Evolutionary conservation across 1,140 invertebrate species (phyloP), one percentile per base, ranked within the genome.

Genomic region (Parasteatoda tepidariorum): DNA sequence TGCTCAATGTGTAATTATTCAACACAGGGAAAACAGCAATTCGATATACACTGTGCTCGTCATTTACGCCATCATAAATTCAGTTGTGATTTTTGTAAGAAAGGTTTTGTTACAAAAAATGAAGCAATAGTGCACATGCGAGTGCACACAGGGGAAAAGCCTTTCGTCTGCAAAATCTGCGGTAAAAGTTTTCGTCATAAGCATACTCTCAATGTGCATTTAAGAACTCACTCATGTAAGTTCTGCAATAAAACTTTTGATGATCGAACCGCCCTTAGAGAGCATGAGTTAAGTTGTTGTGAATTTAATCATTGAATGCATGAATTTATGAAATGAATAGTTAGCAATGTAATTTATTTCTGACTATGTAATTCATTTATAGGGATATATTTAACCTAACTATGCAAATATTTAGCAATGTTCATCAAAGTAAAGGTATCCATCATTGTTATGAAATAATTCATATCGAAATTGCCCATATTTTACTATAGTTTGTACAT

Each of bases 21-120:
- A 13, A 82, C 78, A 15, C 78, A 70, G 33, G 78, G 78, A 7
- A 82, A 82, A 33, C 78, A 82, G 33, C 78, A 82, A 24, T 82
- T 82, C 48, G 78, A 82, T 26, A 82, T 82, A 7, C 78, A 82
- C 22, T 70, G 67, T 62, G 78, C 78, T 30, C 62, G 76, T 18
- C 78, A 82, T 61, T 30, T 82, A 11, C 66, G 78, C 4, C 78
- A 82, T 5, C 78, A 82, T 31, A 82, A 82, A 24, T 82, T 48
- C 13, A 70, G 66, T 30, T 82, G 78, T 30, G 78, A 82, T 33
- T 82, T 48, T 24, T 82, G 78, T 24, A 70, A 71, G 28, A 82
- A 82, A 48, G 78, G 78, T 26, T 82, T 82, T 62, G 78, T 82
- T 6, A 82, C 78, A 18, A 82, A 82, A 54, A 82, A 82, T 41